Evolutionary conservation across 2,888 invertebrate species (phyloP).

Genomic region (Aromia moschata): DNA sequence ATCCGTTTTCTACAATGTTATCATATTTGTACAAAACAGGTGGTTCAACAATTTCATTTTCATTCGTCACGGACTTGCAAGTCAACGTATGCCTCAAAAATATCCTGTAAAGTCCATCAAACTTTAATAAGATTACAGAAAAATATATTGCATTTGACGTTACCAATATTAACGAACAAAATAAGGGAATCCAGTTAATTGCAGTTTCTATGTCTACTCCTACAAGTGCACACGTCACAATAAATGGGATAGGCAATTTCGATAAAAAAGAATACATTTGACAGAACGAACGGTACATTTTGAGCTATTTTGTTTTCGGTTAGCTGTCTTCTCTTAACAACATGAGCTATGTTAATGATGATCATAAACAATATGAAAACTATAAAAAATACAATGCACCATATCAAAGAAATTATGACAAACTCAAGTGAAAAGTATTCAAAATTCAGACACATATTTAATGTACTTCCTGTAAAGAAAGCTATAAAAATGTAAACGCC

Average conservation of each 20-base stretch:
- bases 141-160: constrained; percentile 4
- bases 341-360: constrained; percentile 25
- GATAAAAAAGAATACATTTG: constrained; percentile 24
- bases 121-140: constrained; percentile 8
- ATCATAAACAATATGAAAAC: constrained; percentile 27
- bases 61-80: constrained; percentile 13
- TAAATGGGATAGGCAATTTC: background rate
- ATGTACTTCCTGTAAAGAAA: background rate
- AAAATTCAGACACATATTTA: constrained; percentile 12
- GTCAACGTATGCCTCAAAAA: constrained; percentile 4
- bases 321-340: constrained; percentile 15
- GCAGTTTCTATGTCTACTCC: too few species aligned
- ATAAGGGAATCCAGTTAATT: too few species aligned
- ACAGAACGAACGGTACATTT: constrained; percentile 2
- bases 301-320: background rate
- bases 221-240: too few species aligned
- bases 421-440: background rate
- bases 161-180: too few species aligned
- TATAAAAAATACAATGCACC: constrained; percentile 5
- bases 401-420: background rate
- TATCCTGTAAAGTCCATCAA: constrained; percentile 7
- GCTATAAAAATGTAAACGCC: constrained; percentile 17
- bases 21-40: background rate
- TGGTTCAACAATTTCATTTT: constrained; percentile 6
- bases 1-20: too few species aligned